Base-by-base conservation (phyloP, 2,888 invertebrate species). In the Ichneumoninae sp. region DNA sequence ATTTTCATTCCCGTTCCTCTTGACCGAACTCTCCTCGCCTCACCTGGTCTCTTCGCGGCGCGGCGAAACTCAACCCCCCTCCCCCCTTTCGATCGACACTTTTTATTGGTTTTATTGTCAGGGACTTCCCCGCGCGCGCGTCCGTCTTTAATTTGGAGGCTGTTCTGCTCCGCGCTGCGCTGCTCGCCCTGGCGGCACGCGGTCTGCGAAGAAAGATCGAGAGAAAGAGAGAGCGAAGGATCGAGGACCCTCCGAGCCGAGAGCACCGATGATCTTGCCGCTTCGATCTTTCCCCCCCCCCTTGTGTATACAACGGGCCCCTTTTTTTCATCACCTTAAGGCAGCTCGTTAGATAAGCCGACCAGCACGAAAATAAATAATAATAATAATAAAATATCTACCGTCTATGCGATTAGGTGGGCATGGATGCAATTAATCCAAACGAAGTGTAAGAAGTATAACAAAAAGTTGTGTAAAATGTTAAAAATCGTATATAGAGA, bases 1-100 rank as follows among this genome's bases (percentile, higher is more conserved):
- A 87, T 87, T 87, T 87, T 84, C 77, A 73, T 81, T 81, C 79
- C 81, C 73, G 73, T 63, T 66, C 80, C 78, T 84, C 77, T 83
- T 85, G 73, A 83, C 74, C 73, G 33, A 36, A 57, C 78, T 66
- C 68, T 47, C 63, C 75, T 77, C 73, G 36, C 66, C 52, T 73
- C 65, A 71, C 63, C 83, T 71, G 75, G 44, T 22, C 63, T 16
- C 47, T 47, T 19, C 47, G 63, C 63, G 50, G 36, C 66, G 54
- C 30, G 19, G 60, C 66, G 52, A 50, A 60, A 52, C 75, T 36
- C 36, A 26, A 73, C 44, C 70, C 30, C 52, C 36, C 54, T 8
- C 74, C 19, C 30, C 44, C 26, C 54, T 50, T 50, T 65, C 54
- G 47, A 50, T 69, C 68, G 40, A 69, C 33, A 69, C 36, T 66